These are phyloP conservation scores for Catharus minimus DNA, from an alignment of 2,113 vertebrate genomes.

Conservation along the genomic window DNA sequence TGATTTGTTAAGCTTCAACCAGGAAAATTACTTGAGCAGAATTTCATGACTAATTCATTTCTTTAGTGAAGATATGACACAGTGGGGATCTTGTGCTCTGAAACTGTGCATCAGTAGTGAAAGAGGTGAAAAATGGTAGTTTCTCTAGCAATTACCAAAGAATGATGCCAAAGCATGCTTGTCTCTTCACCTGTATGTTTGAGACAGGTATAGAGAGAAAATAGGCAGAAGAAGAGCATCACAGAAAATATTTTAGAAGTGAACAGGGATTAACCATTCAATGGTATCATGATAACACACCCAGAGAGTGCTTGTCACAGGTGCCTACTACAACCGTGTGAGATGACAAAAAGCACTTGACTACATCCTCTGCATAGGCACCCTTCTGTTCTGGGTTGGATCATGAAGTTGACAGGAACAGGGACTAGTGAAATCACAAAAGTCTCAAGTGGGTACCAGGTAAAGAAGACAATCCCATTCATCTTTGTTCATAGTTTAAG, in stretches of 20 bases:
- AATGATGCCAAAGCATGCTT: neutral
- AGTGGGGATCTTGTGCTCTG: neutral
- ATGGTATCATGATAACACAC: neutral
- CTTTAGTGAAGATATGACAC: neutral
- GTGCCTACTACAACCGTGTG: neutral
- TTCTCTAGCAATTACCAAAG: neutral
- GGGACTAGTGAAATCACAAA: neutral
- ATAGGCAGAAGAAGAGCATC: neutral
- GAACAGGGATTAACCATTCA: neutral
- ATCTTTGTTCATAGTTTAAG: neutral
- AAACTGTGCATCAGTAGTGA: neutral
- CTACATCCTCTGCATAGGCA: neutral
- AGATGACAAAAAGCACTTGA: neutral
- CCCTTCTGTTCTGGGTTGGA: neutral
- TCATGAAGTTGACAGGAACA: neutral
- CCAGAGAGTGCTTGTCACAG: neutral
- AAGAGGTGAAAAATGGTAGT: neutral
- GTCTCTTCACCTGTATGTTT: neutral
- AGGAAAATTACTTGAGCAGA: neutral
- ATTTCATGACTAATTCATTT: neutral
- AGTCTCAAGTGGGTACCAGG: neutral
- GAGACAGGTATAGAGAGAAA: neutral
- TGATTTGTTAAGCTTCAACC: neutral
- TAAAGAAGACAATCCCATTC: neutral
- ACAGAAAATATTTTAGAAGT: neutral